Base-by-base conservation (phyloP, 2,797 vertebrate species). In the Decapterus maruadsi region DNA sequence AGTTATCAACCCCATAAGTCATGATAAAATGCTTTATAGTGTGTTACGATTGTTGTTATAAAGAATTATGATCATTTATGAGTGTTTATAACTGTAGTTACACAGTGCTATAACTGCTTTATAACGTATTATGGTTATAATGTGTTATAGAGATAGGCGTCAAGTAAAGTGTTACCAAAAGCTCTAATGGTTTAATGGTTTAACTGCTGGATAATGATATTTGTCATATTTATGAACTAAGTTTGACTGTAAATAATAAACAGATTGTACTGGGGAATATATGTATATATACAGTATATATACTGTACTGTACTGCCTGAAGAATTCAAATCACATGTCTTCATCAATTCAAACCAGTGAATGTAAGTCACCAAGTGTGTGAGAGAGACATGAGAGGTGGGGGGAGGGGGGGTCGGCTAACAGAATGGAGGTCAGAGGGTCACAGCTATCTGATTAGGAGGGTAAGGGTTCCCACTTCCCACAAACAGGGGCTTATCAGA, bases 341-440 rank as follows among this genome's bases (percentile, higher is more conserved):
- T 36, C 45, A 16, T 75, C 80, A 84, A 83, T 82, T 82, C 69
- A 38, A 36, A 20, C 8, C 29, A 9, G 55, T 79, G 70, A 88
- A 77, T 89, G 85, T 80, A 64, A 75, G 71, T 77, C 84, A 72
- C 75, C 54, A 72, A 72, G 55, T 64, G 58, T 73, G 85, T 78
- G 74, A 57, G 82, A 57, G 82, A 86, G 26, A 26, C 38, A 83
- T 56, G 67, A 65, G 75, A 57, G 45, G 56, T 55, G 84, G 86
- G 85, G 31, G 31, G 31, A 34, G 31, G 31, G 31, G 31, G 81
- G 87, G 72, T 61, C 50, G 81, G 75, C 54, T 45, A 48, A 75
- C 64, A 78, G 83, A 85, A 78, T 42, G 55, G 73, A 78, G 91
- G 91, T 91, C 90, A 89, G 58, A 20, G 42, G 90, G 91, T 92